Conservation (phyloP, 2,113 vertebrate genomes). For the Glaucidium brasilianum region DNA sequence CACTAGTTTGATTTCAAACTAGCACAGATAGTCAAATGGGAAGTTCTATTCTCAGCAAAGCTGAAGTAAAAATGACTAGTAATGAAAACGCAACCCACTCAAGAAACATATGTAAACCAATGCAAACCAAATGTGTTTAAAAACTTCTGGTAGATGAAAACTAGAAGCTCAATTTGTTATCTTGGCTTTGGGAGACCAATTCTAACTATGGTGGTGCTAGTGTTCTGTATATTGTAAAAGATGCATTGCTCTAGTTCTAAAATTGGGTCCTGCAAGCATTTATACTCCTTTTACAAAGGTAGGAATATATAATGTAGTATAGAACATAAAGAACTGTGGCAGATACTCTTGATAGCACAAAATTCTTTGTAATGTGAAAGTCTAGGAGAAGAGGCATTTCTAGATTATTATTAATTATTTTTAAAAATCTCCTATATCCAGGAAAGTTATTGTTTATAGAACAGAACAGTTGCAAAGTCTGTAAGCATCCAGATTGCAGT, state of each 20-base stretch:
- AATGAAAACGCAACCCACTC: neutral
- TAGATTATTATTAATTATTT: neutral
- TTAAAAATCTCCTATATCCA: neutral
- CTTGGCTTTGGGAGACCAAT: neutral
- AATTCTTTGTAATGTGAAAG: neutral
- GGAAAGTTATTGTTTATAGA: neutral
- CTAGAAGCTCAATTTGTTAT: neutral
- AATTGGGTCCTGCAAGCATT: neutral
- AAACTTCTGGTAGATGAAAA: neutral
- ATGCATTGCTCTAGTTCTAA: neutral
- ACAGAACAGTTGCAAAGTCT: neutral
- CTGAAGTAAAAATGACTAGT: neutral
- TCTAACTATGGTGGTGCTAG: rapidly evolving
- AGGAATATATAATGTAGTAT: neutral
- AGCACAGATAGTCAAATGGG: neutral
- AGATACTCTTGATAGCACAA: neutral
- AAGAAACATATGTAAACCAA: neutral
- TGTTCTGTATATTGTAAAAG: neutral
- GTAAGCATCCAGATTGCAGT: neutral
- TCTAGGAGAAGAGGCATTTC: neutral
- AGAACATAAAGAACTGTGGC: neutral
- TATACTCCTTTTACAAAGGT: neutral
- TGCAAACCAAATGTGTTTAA: rapidly evolving
- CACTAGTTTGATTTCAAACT: no score
- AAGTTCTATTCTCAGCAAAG: neutral